Evolutionary conservation across 2,888 invertebrate genomes (phyloP), one percentile per base, ranked within the genome.

Genomic region (Colletes collaris): DNA sequence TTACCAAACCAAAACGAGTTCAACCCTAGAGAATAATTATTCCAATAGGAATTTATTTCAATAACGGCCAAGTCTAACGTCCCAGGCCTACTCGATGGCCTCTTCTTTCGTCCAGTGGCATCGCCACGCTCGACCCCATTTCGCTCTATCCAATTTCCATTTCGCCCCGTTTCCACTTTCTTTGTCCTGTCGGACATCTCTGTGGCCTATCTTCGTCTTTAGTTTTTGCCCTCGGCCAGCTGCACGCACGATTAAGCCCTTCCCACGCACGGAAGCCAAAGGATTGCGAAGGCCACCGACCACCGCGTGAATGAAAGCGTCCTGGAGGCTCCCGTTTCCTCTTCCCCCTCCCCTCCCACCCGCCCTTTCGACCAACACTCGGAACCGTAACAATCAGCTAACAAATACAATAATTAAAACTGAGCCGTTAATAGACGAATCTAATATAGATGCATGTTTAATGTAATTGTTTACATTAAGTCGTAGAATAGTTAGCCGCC

Each of bases 221-320:
- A 50, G 52, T 74, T 71, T 79, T 68, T 67, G 53, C 64, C 79
- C 16, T 16, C 53, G 13, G 40, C 52, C 73, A 71, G 68, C 53
- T 56, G 55, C 55, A 19, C 67, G 19, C 70, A 52, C 65, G 66
- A 70, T 69, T 63, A 66, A 85, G 56, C 82, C 81, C 86, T 86
- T 82, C 82, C 78, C 84, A 83, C 83, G 83, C 81, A 16, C 69
- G 60, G 68, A 64, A 78, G 59, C 64, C 53, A 65, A 69, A 74
- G 81, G 79, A 84, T 85, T 86, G 80, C 84, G 87, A 87, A 86
- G 83, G 79, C 76, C 62, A 64, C 79, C 60, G 76, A 27, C 40
- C 56, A 16, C 27, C 56, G 82, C 74, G 69, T 79, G 75, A 79
- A 81, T 83, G 81, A 83, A 79, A 72, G 82, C 78, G 68, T 78